Percentiles rank a stretch among this genome's conserved stretches.
Evolutionary conservation across 2,888 invertebrate species (phyloP).

Genomic region (Bimastos eiseni): DNA sequence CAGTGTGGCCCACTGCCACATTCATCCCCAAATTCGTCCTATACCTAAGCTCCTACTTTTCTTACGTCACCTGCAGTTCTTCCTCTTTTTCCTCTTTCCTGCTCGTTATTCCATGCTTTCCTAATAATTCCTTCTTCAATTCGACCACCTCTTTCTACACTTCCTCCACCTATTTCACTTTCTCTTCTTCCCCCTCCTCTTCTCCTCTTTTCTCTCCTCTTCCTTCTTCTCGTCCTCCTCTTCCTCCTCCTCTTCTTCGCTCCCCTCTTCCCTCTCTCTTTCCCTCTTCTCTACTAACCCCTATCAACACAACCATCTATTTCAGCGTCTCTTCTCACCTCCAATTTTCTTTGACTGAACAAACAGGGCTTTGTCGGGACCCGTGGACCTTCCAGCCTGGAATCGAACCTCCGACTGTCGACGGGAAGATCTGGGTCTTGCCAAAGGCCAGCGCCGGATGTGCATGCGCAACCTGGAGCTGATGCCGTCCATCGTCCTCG

Average conservation of each 20-base stretch:
- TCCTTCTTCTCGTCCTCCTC: not conserved
- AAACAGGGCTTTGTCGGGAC: slow-evolving; percentile 32
- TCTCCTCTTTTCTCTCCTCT: not conserved
- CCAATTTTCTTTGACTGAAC: not conserved
- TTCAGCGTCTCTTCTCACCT: no score
- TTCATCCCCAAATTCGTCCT: no score
- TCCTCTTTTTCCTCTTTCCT: no score
- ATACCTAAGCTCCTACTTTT: no score
- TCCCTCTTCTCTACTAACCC: no score
- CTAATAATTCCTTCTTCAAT: no score
- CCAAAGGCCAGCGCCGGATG: slow-evolving; percentile 51
- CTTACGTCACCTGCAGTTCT: no score
- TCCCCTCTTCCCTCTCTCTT: not conserved
- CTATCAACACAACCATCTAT: no score
- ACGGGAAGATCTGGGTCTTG: slow-evolving; percentile 46
- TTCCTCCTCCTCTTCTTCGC: not conserved
- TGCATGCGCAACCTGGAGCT: slow-evolving; percentile 57
- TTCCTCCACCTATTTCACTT: not conserved
- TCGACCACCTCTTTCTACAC: not conserved
- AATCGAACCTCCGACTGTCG: slow-evolving; percentile 40
- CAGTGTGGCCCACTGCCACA: slow-evolving; percentile 67
- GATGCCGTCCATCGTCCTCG: slow-evolving; percentile 79
- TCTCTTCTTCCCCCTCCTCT: not conserved
- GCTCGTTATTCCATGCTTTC: no score
- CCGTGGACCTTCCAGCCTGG: slow-evolving; percentile 32